phyloP scores from a whole-genome alignment of 2,888 invertebrate genomes.

The Epirrhoe tristata region DNA sequence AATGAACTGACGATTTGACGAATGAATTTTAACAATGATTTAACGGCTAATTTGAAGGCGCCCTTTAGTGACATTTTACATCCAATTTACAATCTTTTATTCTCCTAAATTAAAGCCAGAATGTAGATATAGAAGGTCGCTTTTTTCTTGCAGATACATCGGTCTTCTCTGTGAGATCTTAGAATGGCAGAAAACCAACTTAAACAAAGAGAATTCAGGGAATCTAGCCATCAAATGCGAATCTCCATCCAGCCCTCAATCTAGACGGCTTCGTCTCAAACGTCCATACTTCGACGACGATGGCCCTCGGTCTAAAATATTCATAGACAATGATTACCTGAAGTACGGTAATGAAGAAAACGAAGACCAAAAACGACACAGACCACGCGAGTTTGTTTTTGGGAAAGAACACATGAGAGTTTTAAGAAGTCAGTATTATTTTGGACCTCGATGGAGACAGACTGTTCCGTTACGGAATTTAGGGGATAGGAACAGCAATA shows the following conservation, averaged over 20 bases:
- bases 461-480: slow-evolving; percentile 79
- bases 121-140: background rate
- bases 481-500: slow-evolving; percentile 87
- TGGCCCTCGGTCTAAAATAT: slow-evolving; percentile 58
- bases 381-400: slow-evolving; percentile 66
- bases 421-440: slow-evolving; percentile 72
- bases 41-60: no score
- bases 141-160: slow-evolving; percentile 88
- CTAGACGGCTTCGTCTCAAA: slow-evolving; percentile 68
- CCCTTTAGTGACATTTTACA: background rate
- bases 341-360: slow-evolving; percentile 76
- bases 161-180: slow-evolving; percentile 93
- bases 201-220: slow-evolving; percentile 77
- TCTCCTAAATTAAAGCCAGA: no score
- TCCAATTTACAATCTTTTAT: no score
- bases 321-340: slow-evolving; percentile 58
- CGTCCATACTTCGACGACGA: slow-evolving; percentile 70
- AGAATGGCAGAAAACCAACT: slow-evolving; percentile 92
- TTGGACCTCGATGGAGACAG: slow-evolving; percentile 73
- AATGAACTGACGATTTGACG: no score
- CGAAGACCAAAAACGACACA: slow-evolving; percentile 66
- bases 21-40: no score
- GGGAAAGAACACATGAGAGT: slow-evolving; percentile 73
- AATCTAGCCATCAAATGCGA: slow-evolving; percentile 84
- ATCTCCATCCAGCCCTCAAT: slow-evolving; percentile 71